Conservation (phyloP, 2,113 vertebrate species). For the Semnornis frantzii region DNA sequence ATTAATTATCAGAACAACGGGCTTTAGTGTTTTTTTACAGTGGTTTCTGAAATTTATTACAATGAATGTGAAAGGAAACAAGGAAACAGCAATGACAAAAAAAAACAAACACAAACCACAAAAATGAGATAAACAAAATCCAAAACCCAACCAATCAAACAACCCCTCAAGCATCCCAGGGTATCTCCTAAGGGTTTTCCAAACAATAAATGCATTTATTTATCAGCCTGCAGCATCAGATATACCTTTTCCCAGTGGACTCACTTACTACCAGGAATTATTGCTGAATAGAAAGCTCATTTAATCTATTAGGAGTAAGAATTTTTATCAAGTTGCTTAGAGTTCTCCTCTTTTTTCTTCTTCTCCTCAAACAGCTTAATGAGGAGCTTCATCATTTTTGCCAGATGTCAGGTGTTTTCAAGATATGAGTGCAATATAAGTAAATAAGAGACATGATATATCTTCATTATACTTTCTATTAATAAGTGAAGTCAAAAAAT, state of each 20-base stretch:
- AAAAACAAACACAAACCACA: too few relatives aligned
- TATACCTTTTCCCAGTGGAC: constrained; percentile 51
- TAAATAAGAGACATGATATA: constrained; percentile 18
- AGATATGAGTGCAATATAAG: constrained; percentile 45
- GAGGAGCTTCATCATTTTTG: constrained; percentile 56
- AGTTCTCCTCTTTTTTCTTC: constrained; percentile 20
- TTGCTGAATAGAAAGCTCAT: constrained; percentile 69
- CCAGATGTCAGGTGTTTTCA: constrained; percentile 59
- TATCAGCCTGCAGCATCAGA: constrained; percentile 53
- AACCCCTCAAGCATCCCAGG: neutral
- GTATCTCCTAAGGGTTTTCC: neutral
- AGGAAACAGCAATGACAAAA: too few relatives aligned
- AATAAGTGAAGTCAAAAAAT: neutral
- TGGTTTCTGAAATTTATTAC: neutral
- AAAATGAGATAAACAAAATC: too few relatives aligned
- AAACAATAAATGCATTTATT: constrained; percentile 62
- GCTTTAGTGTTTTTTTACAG: neutral
- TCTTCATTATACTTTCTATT: neutral
- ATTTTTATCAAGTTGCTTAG: constrained; percentile 73
- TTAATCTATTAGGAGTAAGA: constrained; percentile 75
- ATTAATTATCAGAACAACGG: neutral
- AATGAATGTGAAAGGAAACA: neutral
- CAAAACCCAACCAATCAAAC: too few relatives aligned
- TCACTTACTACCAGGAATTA: constrained; percentile 72
- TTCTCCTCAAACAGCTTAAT: constrained; percentile 42